These are phyloP conservation scores for Prosopocoilus inquinatus DNA, from an alignment of 2,888 invertebrate genomes.

Conservation along the genomic window DNA sequence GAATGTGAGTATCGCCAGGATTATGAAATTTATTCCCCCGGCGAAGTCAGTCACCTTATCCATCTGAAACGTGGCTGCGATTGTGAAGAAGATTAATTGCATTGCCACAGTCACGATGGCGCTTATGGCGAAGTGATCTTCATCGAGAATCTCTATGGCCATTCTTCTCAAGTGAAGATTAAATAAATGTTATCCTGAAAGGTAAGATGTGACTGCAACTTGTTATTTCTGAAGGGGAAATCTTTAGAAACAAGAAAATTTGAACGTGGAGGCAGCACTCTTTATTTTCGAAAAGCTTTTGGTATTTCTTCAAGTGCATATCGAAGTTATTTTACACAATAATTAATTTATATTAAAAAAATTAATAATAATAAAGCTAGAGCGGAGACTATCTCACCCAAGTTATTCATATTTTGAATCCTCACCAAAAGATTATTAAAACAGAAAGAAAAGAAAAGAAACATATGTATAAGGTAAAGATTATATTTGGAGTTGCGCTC, in stretches of 20 bases:
- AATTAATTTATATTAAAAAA: too few relatives aligned
- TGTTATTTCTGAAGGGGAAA: not conserved
- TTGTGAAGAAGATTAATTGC: constrained; percentile 85
- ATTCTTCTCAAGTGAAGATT: constrained; percentile 45
- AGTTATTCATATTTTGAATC: too few relatives aligned
- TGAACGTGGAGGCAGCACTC: not conserved
- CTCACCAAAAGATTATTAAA: too few relatives aligned
- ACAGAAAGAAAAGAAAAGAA: too few relatives aligned
- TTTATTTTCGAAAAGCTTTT: not conserved
- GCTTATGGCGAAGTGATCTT: constrained; percentile 82
- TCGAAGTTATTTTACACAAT: too few relatives aligned
- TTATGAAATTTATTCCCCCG: constrained; percentile 89
- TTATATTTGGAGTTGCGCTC: too few relatives aligned
- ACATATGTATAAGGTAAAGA: too few relatives aligned
- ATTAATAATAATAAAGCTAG: too few relatives aligned
- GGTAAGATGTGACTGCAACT: not conserved
- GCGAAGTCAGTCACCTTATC: constrained; percentile 93
- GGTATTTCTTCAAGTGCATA: too few relatives aligned
- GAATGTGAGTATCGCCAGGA: constrained; percentile 83
- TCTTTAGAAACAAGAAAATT: not conserved
- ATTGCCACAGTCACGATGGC: constrained; percentile 80
- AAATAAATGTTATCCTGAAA: not conserved
- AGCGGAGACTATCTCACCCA: too few relatives aligned
- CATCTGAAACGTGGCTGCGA: constrained; percentile 82
- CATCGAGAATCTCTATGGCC: constrained; percentile 74